Percentiles rank a stretch among this genome's conserved stretches.
These are phyloP conservation scores for Ceyx erithaca DNA, from an alignment of 2,797 vertebrate species.

Conservation along the genomic window DNA sequence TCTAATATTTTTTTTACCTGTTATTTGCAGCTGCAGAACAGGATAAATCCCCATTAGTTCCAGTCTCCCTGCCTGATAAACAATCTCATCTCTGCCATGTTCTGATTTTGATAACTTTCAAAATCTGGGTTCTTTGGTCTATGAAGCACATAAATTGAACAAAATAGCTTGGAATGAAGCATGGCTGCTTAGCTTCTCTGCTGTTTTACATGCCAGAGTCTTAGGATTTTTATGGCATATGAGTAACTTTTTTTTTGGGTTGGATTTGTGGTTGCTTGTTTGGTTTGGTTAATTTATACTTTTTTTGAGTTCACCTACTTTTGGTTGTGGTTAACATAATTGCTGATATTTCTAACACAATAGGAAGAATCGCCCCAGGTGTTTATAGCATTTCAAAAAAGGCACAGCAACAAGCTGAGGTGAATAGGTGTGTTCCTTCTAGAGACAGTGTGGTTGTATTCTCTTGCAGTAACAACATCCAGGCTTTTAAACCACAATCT, in stretches of 20 bases:
- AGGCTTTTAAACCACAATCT: not conserved
- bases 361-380: not conserved
- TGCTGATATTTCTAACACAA: not conserved
- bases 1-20: constrained; percentile 60
- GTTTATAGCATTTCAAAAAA: not conserved
- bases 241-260: not conserved
- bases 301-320: not conserved
- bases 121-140: constrained; percentile 17
- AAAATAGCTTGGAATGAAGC: not conserved
- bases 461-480: not conserved
- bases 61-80: constrained; percentile 33
- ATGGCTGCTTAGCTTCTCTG: not conserved
- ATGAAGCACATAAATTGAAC: not conserved
- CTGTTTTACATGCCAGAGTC: not conserved
- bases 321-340: not conserved
- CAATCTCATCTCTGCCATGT: constrained; percentile 26
- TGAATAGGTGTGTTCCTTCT: not conserved
- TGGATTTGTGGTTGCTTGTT: too few species aligned
- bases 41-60: constrained; percentile 50
- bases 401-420: not conserved
- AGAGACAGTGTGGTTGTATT: not conserved
- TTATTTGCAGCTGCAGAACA: constrained; percentile 62
- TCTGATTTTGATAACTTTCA: constrained; percentile 38
- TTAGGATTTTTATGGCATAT: not conserved
- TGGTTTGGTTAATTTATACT: too few species aligned